phyloP scores from a whole-genome alignment of 2,797 vertebrate genomes.

The Rhinella marina region DNA sequence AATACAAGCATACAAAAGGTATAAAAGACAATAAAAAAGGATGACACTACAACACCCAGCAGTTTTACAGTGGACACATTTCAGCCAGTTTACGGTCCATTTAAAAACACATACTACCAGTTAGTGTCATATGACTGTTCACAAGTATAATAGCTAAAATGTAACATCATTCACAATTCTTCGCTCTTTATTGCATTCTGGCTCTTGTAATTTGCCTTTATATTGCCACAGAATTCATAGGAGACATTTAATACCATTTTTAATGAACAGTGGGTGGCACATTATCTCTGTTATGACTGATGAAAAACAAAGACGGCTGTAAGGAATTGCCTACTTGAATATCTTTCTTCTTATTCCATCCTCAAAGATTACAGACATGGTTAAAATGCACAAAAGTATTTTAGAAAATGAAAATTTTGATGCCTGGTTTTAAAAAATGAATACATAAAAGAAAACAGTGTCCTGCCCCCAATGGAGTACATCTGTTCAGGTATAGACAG shows the following conservation, averaged over 20 bases:
- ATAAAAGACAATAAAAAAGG: background rate
- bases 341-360: background rate
- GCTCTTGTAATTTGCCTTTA: background rate
- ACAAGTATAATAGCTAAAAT: background rate
- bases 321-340: background rate
- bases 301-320: background rate
- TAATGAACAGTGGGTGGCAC: slow-evolving; percentile 22
- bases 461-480: too few species aligned
- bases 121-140: background rate
- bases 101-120: background rate
- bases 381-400: background rate
- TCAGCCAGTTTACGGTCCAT: background rate
- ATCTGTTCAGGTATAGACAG: too few species aligned
- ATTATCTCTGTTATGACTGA: slow-evolving; percentile 3
- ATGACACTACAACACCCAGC: background rate
- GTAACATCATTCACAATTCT: background rate
- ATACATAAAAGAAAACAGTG: too few species aligned
- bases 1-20: background rate
- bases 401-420: background rate
- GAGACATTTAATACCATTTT: slow-evolving; percentile 9
- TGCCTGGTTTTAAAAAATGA: background rate
- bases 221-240: background rate
- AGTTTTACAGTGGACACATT: background rate
- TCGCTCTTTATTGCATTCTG: background rate
- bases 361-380: background rate